phyloP scores from a whole-genome alignment of 2,113 vertebrate species.

The Cyphomyrus plagiostoma region DNA sequence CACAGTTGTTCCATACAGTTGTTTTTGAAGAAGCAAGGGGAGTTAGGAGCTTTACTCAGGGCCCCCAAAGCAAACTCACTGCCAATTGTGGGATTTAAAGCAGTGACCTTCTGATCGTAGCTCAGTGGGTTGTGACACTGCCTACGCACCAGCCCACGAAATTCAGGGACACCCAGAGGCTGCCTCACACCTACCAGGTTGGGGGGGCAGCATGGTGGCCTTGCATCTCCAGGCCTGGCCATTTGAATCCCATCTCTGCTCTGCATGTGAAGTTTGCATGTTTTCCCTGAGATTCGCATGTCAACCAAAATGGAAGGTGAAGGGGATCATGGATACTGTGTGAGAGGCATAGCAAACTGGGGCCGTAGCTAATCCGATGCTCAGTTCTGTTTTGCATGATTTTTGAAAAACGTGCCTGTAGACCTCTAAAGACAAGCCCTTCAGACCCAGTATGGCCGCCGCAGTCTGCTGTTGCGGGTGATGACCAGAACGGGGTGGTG shows the following conservation, averaged over 20 bases:
- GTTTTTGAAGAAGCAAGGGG: background rate
- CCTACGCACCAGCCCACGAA: background rate
- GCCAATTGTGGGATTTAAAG: background rate
- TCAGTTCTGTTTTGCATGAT: background rate
- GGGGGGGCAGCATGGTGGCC: background rate
- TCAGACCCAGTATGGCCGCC: background rate
- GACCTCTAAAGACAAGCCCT: background rate
- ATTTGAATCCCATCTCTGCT: background rate
- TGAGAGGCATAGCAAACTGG: background rate
- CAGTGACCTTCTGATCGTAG: background rate
- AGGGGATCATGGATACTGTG: constrained; percentile 4
- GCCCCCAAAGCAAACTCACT: background rate
- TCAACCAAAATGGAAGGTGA: constrained; percentile 12
- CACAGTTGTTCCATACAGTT: no score
- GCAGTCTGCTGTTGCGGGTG: background rate
- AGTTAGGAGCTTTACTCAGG: background rate
- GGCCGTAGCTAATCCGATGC: background rate
- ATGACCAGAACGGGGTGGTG: background rate
- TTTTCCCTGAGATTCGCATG: background rate
- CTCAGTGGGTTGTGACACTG: no score
- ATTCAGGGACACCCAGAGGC: background rate
- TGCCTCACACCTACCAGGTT: background rate
- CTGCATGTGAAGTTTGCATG: background rate
- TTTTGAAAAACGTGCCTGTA: background rate
- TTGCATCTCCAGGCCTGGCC: background rate